Base-by-base conservation (phyloP, 2,113 vertebrate genomes). In the Lota lota region DNA sequence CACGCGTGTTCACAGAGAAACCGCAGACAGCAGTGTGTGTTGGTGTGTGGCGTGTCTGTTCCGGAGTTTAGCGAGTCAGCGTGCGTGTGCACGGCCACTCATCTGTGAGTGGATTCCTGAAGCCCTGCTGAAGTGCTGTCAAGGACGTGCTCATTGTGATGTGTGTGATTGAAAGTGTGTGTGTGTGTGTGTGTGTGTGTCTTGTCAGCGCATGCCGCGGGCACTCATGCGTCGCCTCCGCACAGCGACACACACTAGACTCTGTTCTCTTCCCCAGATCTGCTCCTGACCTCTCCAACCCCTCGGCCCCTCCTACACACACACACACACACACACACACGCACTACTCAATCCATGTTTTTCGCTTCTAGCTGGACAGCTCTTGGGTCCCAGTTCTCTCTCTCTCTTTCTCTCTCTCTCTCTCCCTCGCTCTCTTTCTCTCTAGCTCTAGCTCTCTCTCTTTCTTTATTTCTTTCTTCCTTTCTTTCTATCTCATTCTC, bases 351-450 rank as follows among this genome's bases (percentile, higher is more conserved):
- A 95, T 98, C 95, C 94, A 95, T 96, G 95, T 97, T 96, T 98
- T 96, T 90, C 85, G 94, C 95, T 95, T 94, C 93, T 94, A 95
- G 94, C 94, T 93, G 95, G 95, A 96, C 96, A 97, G 94, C 95
- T 96, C 94, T 96, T 95, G 40, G 94, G 95, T 95, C 95, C 95
- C 94, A 93, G 79, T 63, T 90, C 80, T 84, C 77, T 88, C 79
- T 88, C 81, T 88, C 77, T 87, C 92, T 87, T 88, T 90, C 92
- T 92, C 12, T 24, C 61, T 56, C 24, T 66, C 18, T 54, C 24
- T n/a, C 24, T 24, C 56, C 28, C 36, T 33, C 47, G 16, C 59
- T 21, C 64, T 72, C 70, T 24, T 17, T 60, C 56, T 68, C 66
- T 60, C 28, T 40, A 60, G 47, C 24, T 47, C 15, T 64, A 14